Conservation (phyloP, 2,888 invertebrate species). For the Hypselothyrea guttata region DNA sequence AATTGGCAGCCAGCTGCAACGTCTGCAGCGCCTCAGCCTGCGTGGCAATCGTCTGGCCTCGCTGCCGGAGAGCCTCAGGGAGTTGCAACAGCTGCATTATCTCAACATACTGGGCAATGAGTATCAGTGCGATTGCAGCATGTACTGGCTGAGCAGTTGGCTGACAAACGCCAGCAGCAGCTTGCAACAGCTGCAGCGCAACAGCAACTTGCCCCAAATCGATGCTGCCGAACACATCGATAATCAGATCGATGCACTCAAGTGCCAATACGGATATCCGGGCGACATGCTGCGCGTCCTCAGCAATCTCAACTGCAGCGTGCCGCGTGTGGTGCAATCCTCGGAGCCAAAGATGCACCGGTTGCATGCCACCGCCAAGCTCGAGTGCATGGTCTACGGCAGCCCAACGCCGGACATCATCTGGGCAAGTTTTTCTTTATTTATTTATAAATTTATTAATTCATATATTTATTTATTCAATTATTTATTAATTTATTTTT, state of each 20-base stretch:
- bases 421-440: constrained; percentile 87
- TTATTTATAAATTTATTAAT: no score
- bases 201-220: constrained; percentile 49
- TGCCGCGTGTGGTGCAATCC: constrained; percentile 85
- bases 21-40: constrained; percentile 86
- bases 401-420: constrained; percentile 91
- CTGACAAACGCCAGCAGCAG: constrained; percentile 79
- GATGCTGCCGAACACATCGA: constrained; percentile 70
- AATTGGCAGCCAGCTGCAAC: constrained; percentile 72
- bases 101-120: constrained; percentile 89
- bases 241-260: constrained; percentile 84
- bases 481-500: no score
- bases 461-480: no score
- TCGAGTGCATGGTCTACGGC: constrained; percentile 90
- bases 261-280: constrained; percentile 86
- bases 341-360: constrained; percentile 86
- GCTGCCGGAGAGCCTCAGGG: constrained; percentile 87
- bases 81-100: constrained; percentile 85
- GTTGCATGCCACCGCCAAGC: constrained; percentile 86
- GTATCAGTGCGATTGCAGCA: constrained; percentile 93
- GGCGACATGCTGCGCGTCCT: constrained; percentile 88
- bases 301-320: constrained; percentile 88
- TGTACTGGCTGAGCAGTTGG: constrained; percentile 89
- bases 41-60: constrained; percentile 88
- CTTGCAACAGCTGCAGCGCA: constrained; percentile 80